Base-by-base conservation (phyloP, 2,888 invertebrate genomes). In the Drosophila testacea region DNA sequence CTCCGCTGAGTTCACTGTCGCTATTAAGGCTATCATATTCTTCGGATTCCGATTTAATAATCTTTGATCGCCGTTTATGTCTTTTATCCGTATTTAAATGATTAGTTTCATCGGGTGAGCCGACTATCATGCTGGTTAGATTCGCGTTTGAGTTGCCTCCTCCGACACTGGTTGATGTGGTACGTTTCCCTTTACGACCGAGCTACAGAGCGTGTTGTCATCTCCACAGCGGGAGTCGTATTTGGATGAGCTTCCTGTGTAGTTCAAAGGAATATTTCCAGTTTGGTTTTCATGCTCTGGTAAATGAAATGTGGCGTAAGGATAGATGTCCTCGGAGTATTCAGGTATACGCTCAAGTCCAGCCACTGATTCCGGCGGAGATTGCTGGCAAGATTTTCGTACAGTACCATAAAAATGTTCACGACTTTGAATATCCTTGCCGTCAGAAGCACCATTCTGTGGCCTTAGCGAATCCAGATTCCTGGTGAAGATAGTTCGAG, bases 311-410 rank as follows among this genome's bases (percentile, higher is more conserved):
- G 94, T 94, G 59, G 94, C 94, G 90, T 94, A 94, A 56, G 94
- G 94, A 91, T 94, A 94, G 88, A 94, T 94, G 85, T 94, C 94
- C 91, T 94, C 94, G 47, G 94, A 94, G 90, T 94, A 94, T 91
- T 94, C 94, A 66, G 94, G 94, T 84, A 94, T 94, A 69, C 94
- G 93, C 88, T 94, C 94, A 78, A 94, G 91, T 64, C 93, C 92
- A 77, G 91, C 86, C 77, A 92, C 92, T 72, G 90, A 89, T 82
- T 91, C 89, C 54, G 86, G 88, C 52, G 87, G 83, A 51, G 89
- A 93, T 74, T 93, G 93, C 77, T 93, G 93, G 68, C 93, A 91
- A 54, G 93, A 92, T 85, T 93, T 94, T 73, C 93, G 92, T 32
- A 93, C 93, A 34, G 93, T 93, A 65, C 93, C 93, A 83, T 94